These are phyloP conservation scores for Polymixis flavicincta DNA, from an alignment of 2,888 invertebrate genomes.

Conservation along the genomic window DNA sequence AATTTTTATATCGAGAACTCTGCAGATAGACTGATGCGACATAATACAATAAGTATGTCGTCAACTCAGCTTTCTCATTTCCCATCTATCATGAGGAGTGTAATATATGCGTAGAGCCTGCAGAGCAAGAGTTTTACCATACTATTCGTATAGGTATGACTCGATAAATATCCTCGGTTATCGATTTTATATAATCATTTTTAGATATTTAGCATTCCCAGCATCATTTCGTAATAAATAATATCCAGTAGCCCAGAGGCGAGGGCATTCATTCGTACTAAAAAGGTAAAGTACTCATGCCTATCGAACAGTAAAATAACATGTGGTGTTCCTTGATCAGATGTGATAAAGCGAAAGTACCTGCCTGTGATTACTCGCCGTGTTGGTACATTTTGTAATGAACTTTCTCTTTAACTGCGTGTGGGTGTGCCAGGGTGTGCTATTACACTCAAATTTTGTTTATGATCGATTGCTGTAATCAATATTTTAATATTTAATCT, in stretches of 20 bases:
- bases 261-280: conserved; percentile 31
- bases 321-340: conserved; percentile 59
- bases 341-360: conserved; percentile 73
- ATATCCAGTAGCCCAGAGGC: conserved; percentile 17
- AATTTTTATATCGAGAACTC: conserved; percentile 27
- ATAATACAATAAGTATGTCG: conserved; percentile 43
- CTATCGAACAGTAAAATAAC: conserved; percentile 56
- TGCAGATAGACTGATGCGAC: conserved; percentile 14
- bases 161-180: conserved; percentile 11
- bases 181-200: conserved; percentile 6
- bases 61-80: conserved; percentile 44
- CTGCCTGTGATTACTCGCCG: conserved; percentile 55
- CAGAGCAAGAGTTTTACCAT: conserved; percentile 22
- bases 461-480: conserved; percentile 63
- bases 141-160: conserved; percentile 12
- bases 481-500: conserved; percentile 53
- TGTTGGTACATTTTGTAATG: conserved; percentile 65
- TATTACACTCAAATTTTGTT: conserved; percentile 60
- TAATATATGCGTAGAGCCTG: conserved; percentile 27
- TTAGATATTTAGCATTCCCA: background rate
- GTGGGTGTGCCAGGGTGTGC: conserved; percentile 63
- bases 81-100: conserved; percentile 28
- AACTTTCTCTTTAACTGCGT: conserved; percentile 76
- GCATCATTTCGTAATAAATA: conserved; percentile 14
- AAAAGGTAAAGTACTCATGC: conserved; percentile 41